Evolutionary conservation across 2,113 vertebrate species (phyloP).

Genomic region (Notarius lentiginosus): DNA sequence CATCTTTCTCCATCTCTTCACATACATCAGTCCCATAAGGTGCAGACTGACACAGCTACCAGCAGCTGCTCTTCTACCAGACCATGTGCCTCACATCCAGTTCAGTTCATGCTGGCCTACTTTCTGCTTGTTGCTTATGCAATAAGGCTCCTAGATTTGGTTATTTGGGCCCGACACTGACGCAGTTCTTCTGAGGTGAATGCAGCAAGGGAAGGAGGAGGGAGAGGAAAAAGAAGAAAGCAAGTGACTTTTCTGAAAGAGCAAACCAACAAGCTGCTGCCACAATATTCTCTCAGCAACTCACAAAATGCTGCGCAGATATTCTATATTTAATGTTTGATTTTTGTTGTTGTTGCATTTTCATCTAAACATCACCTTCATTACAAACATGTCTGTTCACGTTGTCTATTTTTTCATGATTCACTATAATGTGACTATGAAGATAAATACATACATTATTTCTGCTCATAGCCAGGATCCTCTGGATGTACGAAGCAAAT

Average conservation of each 20-base stretch:
- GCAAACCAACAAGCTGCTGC: conserved; percentile 25
- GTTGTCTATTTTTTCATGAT: neutral
- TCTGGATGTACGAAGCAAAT: neutral
- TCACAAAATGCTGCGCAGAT: conserved; percentile 17
- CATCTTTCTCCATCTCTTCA: conserved; percentile 1
- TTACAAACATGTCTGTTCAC: neutral
- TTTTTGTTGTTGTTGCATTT: neutral
- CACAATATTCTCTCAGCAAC: conserved; percentile 24
- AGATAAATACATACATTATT: neutral
- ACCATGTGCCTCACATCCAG: conserved; percentile 37
- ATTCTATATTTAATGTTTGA: conserved; percentile 2
- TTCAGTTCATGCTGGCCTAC: conserved; percentile 51
- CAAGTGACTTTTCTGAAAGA: conserved; percentile 10
- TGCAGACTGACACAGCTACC: conserved; percentile 20
- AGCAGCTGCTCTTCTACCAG: conserved; percentile 25
- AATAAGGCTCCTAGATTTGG: conserved; percentile 48
- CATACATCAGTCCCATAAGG: conserved; percentile 9
- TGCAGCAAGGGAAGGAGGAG: conserved; percentile 19
- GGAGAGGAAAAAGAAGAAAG: conserved; percentile 25
- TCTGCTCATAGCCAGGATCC: neutral
- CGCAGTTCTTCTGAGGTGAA: conserved; percentile 50
- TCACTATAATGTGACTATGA: neutral
- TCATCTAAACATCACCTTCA: neutral
- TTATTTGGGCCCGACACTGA: conserved; percentile 44
- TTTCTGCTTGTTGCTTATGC: conserved; percentile 53